phyloP scores from a whole-genome alignment of 1,140 invertebrate genomes.

The Brachionus paranguensis region DNA sequence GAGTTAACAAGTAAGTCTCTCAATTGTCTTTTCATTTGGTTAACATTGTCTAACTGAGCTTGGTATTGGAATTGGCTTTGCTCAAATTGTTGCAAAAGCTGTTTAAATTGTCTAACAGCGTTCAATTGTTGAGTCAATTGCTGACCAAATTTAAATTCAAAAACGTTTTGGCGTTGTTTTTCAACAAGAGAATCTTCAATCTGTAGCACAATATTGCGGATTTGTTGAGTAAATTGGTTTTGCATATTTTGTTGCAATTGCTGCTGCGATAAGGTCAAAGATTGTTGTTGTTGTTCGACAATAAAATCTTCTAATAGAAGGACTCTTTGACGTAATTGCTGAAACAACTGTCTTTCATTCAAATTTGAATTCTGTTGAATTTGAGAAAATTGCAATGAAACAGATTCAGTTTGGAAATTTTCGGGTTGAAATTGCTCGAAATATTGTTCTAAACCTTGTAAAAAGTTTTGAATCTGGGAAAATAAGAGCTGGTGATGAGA shows the following conservation, averaged over 20 bases:
- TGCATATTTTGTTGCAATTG: neutral
- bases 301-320: neutral
- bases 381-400: neutral
- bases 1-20: neutral
- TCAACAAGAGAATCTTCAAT: neutral
- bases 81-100: neutral
- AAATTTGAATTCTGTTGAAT: neutral
- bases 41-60: neutral
- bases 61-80: neutral
- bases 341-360: neutral
- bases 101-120: neutral
- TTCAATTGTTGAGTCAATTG: neutral
- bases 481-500: neutral
- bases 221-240: neutral
- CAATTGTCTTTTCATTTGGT: constrained; percentile 4
- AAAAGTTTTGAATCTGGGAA: neutral
- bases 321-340: neutral
- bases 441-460: neutral
- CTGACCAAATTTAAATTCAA: neutral
- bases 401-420: too few relatives aligned
- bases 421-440: neutral
- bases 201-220: neutral
- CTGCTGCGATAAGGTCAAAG: neutral
- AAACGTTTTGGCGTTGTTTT: neutral
- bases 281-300: neutral